A percentile compares a stretch with the other conserved stretches of the same genome.
phyloP scores from a whole-genome alignment of 2,113 vertebrate species.

The Pionites leucogaster region DNA sequence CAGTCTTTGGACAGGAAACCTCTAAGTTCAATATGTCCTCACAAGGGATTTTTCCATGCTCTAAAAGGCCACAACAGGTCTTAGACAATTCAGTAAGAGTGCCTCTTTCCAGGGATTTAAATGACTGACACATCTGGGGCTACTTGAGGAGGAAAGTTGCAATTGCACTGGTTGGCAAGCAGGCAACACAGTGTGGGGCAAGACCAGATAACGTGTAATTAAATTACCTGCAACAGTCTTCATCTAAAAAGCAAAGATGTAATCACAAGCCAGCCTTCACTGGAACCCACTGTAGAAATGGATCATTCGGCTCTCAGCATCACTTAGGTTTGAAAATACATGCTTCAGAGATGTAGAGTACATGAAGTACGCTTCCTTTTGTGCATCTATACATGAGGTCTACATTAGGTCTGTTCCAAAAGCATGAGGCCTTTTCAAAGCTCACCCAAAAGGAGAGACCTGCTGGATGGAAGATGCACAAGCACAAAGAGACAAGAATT shows the following conservation, averaged over 20 bases:
- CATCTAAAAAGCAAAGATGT: not conserved
- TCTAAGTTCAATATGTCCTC: not conserved
- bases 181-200: not conserved
- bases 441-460: not conserved
- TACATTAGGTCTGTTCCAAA: not conserved
- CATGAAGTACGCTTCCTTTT: not conserved
- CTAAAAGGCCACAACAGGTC: not conserved
- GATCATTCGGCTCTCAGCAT: not conserved
- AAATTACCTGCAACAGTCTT: not conserved
- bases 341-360: not conserved
- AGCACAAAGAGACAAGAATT: not conserved
- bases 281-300: not conserved
- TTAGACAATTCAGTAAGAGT: not conserved
- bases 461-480: not conserved
- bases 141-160: not conserved
- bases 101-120: not conserved
- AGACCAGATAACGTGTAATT: not conserved
- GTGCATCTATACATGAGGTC: not conserved
- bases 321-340: not conserved
- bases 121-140: not conserved
- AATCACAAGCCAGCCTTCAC: not conserved
- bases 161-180: not conserved
- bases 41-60: not conserved
- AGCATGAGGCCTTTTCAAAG: not conserved
- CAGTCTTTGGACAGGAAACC: rapidly evolving